phyloP scores from a whole-genome alignment of 2,797 vertebrate genomes.

The Chlorospingus flavigularis region DNA sequence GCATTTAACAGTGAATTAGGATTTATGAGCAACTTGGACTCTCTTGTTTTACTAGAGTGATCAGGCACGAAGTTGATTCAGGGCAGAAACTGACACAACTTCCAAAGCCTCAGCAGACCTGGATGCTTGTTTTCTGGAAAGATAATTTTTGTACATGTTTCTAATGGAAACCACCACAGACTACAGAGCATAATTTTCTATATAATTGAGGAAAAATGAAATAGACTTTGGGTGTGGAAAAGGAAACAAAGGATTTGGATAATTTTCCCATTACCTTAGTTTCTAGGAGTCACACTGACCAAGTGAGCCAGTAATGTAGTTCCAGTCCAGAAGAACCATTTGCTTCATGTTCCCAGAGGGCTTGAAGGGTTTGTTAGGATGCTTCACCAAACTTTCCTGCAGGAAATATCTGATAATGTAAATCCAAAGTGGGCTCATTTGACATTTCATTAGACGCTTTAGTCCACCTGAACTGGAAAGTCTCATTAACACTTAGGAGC shows the following conservation, averaged over 20 bases:
- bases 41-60: background rate
- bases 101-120: background rate
- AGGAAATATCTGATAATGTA: background rate
- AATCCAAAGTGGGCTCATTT: background rate
- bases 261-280: background rate
- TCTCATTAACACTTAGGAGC: background rate
- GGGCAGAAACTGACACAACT: background rate
- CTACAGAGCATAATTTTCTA: background rate
- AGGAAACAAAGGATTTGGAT: background rate
- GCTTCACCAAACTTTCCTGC: background rate
- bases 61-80: background rate
- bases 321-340: background rate
- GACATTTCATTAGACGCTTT: background rate
- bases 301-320: background rate
- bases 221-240: background rate
- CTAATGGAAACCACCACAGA: background rate
- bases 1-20: background rate
- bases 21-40: conserved; percentile 23
- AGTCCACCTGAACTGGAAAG: background rate
- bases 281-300: background rate
- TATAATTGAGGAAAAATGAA: background rate
- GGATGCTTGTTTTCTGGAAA: background rate
- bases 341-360: background rate
- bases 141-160: background rate
- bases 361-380: background rate